phyloP scores from a whole-genome alignment of 92 coral and sea anemone species.

The Metridium senile region DNA sequence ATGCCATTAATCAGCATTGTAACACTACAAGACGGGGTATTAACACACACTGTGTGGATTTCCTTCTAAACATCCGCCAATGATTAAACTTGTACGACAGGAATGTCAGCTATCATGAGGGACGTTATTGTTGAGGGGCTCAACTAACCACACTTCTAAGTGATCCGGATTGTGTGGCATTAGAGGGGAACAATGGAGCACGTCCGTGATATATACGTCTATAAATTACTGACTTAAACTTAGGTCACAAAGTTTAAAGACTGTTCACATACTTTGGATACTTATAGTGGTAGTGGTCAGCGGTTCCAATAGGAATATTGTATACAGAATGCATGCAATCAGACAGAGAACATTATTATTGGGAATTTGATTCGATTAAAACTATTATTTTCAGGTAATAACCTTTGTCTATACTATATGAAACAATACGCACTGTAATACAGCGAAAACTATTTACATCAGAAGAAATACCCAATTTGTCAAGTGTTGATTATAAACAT shows the following conservation, averaged over 20 bases:
- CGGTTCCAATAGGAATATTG: not conserved
- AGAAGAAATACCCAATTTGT: no score
- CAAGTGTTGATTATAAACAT: no score
- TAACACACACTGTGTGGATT: slow-evolving; percentile 11
- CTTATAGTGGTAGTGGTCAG: not conserved
- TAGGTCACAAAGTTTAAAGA: not conserved
- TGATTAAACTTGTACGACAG: slow-evolving; percentile 8
- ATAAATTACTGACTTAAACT: not conserved
- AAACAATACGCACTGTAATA: no score
- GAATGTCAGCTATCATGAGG: slow-evolving; percentile 6
- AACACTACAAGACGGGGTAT: not conserved
- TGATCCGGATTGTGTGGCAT: slow-evolving; percentile 9
- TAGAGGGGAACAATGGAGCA: not conserved
- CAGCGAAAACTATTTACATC: no score
- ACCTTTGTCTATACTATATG: no score
- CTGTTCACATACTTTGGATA: no score
- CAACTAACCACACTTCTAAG: slow-evolving; percentile 14
- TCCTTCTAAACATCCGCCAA: slow-evolving; percentile 27
- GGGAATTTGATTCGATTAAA: no score
- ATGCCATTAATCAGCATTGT: not conserved
- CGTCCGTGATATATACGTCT: not conserved
- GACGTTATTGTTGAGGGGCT: slow-evolving; percentile 11
- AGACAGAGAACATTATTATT: not conserved
- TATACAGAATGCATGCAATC: no score
- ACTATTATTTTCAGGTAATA: no score